phyloP scores from a whole-genome alignment of 1,140 invertebrate species.

The Acyrthosiphon pisum region DNA sequence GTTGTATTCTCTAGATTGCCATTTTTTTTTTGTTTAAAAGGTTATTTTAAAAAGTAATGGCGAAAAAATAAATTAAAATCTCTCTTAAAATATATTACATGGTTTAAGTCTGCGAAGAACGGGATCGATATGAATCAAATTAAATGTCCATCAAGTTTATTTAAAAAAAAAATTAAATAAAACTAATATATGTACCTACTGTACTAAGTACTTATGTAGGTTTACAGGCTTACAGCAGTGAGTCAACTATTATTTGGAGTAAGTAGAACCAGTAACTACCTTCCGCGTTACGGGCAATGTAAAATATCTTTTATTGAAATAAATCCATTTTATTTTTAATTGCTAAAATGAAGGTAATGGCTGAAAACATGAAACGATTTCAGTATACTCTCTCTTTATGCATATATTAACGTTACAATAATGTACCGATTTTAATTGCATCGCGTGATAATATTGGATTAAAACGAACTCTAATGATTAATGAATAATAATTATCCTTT shows the following conservation, averaged over 20 bases:
- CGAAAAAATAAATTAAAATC: not conserved
- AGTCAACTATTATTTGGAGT: not conserved
- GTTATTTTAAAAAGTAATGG: constrained; percentile 18
- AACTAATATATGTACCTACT: not conserved
- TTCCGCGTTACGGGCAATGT: not conserved
- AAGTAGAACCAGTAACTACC: not conserved
- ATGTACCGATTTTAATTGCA: constrained; percentile 35
- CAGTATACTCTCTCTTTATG: not conserved
- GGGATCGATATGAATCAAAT: not conserved
- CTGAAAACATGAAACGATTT: constrained; percentile 36
- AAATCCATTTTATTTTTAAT: not conserved
- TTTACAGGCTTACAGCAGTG: not conserved
- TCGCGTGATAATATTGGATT: constrained; percentile 37
- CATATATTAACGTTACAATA: not conserved
- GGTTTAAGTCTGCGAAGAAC: not conserved
- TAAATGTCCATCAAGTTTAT: not conserved
- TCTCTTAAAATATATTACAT: constrained; percentile 17
- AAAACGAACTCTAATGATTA: constrained; percentile 8
- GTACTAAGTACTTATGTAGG: not conserved
- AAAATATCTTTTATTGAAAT: not conserved
- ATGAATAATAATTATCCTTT: constrained; percentile 20
- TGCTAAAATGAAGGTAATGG: not conserved
- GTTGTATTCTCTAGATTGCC: not conserved
- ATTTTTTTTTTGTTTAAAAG: not conserved
- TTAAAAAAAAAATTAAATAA: not conserved